Conservation (phyloP, 2,113 vertebrate species). For the Psephotus haematonotus region DNA sequence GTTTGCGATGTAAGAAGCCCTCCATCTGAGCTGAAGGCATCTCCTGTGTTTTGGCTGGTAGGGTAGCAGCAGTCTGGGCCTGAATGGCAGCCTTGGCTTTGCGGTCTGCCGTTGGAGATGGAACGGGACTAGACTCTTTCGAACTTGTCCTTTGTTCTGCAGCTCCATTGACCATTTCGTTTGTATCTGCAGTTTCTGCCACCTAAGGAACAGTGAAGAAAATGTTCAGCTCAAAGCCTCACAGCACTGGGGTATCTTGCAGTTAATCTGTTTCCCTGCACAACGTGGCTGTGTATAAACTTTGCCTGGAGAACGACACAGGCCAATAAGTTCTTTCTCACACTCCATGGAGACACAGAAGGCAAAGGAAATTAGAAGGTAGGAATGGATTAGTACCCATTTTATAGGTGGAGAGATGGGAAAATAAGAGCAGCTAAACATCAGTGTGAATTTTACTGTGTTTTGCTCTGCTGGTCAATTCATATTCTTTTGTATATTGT, state of each 20-base stretch:
- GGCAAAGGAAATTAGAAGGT: constrained; percentile 79
- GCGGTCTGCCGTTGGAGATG: constrained; percentile 84
- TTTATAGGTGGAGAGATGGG: constrained; percentile 49
- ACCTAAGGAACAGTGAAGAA: constrained; percentile 70
- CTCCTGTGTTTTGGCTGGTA: constrained; percentile 87
- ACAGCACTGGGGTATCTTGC: background rate
- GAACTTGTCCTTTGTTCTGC: constrained; percentile 88
- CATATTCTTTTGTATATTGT: constrained; percentile 53
- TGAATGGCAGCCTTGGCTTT: constrained; percentile 83
- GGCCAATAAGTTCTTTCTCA: constrained; percentile 74
- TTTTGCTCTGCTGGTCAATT: constrained; percentile 73
- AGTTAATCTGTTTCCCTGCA: constrained; percentile 63
- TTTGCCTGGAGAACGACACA: constrained; percentile 74
- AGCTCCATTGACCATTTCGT: constrained; percentile 89
- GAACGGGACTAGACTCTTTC: constrained; percentile 88
- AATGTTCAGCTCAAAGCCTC: background rate
- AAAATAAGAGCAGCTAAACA: constrained; percentile 64
- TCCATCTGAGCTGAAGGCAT: constrained; percentile 84
- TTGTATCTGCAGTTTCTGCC: constrained; percentile 81
- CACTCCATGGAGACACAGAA: constrained; percentile 74
- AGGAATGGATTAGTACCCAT: constrained; percentile 80
- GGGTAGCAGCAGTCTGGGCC: constrained; percentile 84
- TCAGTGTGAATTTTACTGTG: constrained; percentile 81
- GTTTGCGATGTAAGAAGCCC: constrained; percentile 91
- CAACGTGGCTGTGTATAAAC: constrained; percentile 78